Conservation (phyloP, 2,888 invertebrate genomes). For the Eupelmus urozonus region DNA sequence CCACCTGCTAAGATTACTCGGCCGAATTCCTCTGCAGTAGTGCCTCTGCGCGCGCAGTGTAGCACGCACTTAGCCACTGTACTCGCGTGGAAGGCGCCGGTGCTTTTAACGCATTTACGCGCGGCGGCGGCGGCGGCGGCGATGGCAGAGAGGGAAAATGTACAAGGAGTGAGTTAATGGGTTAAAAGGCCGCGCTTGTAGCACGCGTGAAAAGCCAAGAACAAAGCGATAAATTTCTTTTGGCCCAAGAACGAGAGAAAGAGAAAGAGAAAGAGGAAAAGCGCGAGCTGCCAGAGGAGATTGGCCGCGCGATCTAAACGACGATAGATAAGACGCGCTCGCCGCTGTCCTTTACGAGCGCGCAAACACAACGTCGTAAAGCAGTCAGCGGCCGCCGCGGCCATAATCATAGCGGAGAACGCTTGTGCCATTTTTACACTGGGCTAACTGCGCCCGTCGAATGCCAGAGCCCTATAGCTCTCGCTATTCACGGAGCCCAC, state of each 20-base stretch:
- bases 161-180: neutral
- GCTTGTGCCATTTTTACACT: too few relatives aligned
- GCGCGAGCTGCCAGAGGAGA: neutral
- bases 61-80: neutral
- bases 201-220: neutral
- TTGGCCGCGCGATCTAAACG: neutral
- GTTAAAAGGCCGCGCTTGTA: neutral
- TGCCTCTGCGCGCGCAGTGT: neutral
- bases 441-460: too few relatives aligned
- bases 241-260: neutral
- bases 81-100: neutral
- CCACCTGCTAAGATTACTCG: slow-evolving; percentile 3
- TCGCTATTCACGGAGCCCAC: too few relatives aligned
- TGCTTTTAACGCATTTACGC: slow-evolving; percentile 41
- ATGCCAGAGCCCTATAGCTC: too few relatives aligned
- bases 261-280: neutral
- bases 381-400: too few relatives aligned
- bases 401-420: neutral
- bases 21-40: neutral
- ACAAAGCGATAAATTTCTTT: neutral
- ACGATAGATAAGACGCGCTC: neutral
- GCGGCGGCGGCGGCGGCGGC: neutral
- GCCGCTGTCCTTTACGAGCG: neutral
- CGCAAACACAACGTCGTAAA: neutral
- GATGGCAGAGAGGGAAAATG: neutral